Percentiles rank a stretch among this genome's conserved stretches.
Evolutionary conservation across 2,797 vertebrate species (phyloP).

Genomic region (Morelia viridis): DNA sequence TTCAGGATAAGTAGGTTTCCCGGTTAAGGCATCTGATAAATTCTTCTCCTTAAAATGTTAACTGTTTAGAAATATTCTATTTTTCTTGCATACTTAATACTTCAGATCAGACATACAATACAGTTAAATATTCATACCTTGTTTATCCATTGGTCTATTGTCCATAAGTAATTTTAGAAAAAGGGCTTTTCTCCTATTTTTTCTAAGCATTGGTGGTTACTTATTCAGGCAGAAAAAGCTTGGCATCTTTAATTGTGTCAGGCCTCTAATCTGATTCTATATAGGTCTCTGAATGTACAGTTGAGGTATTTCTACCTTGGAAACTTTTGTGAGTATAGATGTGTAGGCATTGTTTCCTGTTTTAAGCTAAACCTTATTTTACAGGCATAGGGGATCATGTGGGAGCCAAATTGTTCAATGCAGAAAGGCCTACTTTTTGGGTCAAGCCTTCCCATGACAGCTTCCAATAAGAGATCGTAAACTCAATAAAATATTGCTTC

Average conservation of each 20-base stretch:
- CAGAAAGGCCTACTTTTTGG: too few relatives aligned
- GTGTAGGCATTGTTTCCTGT: too few relatives aligned
- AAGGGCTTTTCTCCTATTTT: neutral
- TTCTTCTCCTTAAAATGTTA: neutral
- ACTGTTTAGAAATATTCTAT: neutral
- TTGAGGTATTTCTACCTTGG: too few relatives aligned
- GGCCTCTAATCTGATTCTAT: too few relatives aligned
- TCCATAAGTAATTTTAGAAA: neutral
- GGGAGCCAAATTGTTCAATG: too few relatives aligned
- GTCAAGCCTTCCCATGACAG: neutral
- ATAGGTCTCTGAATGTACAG: too few relatives aligned
- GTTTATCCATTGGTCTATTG: neutral
- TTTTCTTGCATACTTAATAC: neutral
- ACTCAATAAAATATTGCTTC: neutral
- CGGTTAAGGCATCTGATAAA: neutral
- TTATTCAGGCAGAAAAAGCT: too few relatives aligned
- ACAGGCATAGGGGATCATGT: too few relatives aligned
- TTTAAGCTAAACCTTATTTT: too few relatives aligned
- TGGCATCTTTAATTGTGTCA: too few relatives aligned
- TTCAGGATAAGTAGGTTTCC: neutral
- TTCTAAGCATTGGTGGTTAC: neutral
- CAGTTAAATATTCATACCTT: too few relatives aligned
- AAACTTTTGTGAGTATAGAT: too few relatives aligned
- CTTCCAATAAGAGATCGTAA: neutral
- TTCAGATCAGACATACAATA: neutral